These are phyloP conservation scores for Euproctis similis DNA, from an alignment of 2,888 invertebrate species.

Conservation along the genomic window DNA sequence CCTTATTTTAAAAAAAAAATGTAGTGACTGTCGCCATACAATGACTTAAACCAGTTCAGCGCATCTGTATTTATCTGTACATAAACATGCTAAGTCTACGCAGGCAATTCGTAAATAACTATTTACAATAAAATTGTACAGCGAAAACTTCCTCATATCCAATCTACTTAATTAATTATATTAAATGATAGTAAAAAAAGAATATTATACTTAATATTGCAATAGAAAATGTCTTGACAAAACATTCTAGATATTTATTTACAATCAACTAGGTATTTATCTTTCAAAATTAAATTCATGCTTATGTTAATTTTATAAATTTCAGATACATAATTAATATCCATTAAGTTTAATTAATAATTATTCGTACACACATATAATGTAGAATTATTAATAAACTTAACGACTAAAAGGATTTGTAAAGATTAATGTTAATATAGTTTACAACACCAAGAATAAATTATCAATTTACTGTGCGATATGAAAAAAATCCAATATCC, in stretches of 20 bases:
- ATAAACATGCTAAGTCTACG: constrained; percentile 34
- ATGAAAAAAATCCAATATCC: no score
- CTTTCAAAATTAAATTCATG: constrained; percentile 15
- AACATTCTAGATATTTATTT: constrained; percentile 1
- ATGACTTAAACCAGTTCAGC: constrained; percentile 22
- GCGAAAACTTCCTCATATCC: no score
- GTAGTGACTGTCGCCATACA: constrained; percentile 14
- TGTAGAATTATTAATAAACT: no score
- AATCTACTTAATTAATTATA: no score
- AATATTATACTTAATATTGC: constrained; percentile 1
- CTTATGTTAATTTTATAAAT: constrained; percentile 22
- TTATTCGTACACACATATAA: no score
- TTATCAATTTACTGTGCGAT: no score
- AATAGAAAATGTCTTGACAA: neutral
- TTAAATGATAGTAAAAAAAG: no score
- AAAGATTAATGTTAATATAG: no score
- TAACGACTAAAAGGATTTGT: no score
- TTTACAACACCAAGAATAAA: no score
- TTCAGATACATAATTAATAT: constrained; percentile 24
- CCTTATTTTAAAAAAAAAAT: neutral
- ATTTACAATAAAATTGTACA: constrained; percentile 13
- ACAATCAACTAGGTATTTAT: constrained; percentile 15
- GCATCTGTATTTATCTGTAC: constrained; percentile 6
- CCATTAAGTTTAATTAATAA: constrained; percentile 33
- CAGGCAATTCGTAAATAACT: constrained; percentile 20